A percentile compares a stretch with the other conserved stretches of the same genome.
These are phyloP conservation scores for Parnassius mnemosyne DNA, from an alignment of 2,888 invertebrate genomes.

Conservation along the genomic window DNA sequence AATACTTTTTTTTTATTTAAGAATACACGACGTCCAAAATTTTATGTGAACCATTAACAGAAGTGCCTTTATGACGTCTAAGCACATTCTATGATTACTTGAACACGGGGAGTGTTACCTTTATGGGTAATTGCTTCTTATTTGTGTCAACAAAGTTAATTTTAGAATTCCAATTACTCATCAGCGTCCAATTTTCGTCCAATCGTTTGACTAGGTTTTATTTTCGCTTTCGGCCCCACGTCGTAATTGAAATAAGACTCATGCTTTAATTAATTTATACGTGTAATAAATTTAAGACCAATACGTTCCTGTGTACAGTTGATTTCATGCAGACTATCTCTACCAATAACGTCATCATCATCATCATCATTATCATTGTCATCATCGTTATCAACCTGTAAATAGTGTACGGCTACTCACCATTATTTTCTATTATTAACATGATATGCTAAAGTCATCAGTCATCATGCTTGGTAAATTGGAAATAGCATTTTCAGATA, in stretches of 20 bases:
- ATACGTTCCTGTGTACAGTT: no score
- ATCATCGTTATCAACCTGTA: no score
- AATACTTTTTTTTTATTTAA: neutral
- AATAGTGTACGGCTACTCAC: no score
- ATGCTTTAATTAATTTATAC: no score
- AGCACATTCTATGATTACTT: constrained; percentile 21
- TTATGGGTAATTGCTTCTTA: constrained; percentile 23
- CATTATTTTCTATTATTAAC: no score
- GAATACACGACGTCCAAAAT: constrained; percentile 8
- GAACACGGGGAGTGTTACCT: constrained; percentile 24
- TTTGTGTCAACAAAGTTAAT: constrained; percentile 27
- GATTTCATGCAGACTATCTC: no score
- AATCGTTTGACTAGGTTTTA: constrained; percentile 4
- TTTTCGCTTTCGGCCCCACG: neutral
- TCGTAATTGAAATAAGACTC: neutral
- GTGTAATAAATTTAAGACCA: no score
- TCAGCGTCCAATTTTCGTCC: constrained; percentile 13
- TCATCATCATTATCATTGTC: no score
- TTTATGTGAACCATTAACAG: constrained; percentile 20
- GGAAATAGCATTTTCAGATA: no score
- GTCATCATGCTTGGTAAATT: no score
- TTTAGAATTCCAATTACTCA: constrained; percentile 20
- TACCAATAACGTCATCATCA: no score
- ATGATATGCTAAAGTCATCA: no score
- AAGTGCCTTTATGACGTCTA: constrained; percentile 22